Conservation (phyloP, 2,113 vertebrate genomes). For the Chascanopsetta lugubris region DNA sequence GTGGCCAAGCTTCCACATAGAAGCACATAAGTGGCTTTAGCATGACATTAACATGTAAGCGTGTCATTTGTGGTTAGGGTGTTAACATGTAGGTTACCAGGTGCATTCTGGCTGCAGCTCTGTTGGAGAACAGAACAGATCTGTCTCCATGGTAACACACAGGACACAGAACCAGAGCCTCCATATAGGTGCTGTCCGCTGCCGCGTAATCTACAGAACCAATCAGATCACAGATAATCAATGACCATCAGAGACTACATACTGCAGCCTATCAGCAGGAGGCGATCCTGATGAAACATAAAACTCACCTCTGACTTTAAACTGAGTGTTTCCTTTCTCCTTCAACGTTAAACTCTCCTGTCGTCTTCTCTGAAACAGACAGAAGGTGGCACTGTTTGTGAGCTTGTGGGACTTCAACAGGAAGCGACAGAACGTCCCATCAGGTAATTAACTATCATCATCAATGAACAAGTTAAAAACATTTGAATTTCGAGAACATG, state of each 20-base stretch:
- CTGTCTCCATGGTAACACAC: conserved; percentile 59
- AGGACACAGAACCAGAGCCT: conserved; percentile 59
- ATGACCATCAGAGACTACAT: neutral
- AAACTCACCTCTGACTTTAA: conserved; percentile 89
- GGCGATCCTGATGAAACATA: neutral
- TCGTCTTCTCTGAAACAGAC: conserved; percentile 87
- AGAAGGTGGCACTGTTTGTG: no score
- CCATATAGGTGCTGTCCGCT: conserved; percentile 58
- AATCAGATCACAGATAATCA: neutral
- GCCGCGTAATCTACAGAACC: conserved; percentile 56
- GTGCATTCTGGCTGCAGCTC: conserved; percentile 66
- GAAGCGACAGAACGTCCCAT: no score
- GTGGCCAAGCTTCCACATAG: no score
- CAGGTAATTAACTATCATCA: no score
- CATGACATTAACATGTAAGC: no score
- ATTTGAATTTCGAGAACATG: no score
- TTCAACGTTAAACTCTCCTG: conserved; percentile 87
- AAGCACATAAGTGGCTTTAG: no score
- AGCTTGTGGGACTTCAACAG: no score
- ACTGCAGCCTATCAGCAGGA: neutral
- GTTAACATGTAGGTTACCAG: conserved; percentile 48
- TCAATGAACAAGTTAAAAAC: no score
- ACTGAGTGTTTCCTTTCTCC: conserved; percentile 90
- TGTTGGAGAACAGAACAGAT: conserved; percentile 68
- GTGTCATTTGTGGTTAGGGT: neutral